Evolutionary conservation across 1,140 invertebrate species (phyloP), one percentile per base, ranked within the genome.

Genomic region (Trachymyrmex septentrionalis): DNA sequence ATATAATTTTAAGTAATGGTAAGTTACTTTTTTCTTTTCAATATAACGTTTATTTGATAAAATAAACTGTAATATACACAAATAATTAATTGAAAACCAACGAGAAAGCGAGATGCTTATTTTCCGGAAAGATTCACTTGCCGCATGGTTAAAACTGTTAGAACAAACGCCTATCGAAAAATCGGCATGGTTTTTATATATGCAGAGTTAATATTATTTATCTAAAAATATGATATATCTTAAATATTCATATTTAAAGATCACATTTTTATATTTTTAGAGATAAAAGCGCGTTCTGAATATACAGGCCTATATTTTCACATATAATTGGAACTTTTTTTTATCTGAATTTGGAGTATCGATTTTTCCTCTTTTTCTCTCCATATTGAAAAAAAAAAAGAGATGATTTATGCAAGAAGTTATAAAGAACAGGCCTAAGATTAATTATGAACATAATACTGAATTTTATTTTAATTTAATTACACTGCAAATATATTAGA

Each of bases 1-100:
- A 16, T 14, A 2, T 9, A 21, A 67, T 67, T 30, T n/a, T 16
- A 0, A 14, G 72, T 27, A 71, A 89, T 89, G 88, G 88, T 88
- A 19, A 76, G 82, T 30, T 6, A 76, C 24, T 21, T 72, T 3
- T 38, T 44, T 72, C 5, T 38, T 44, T 0, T 69, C 34, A 75
- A 76, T 59, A 82, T 82, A 64, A 7, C 4, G 16, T 5, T 57
- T 59, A 44, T 77, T 76, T 1, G 14, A 27, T 71, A 30, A 66
- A 72, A 30, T 34, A 27, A 19, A 27, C 21, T 64, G 2, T 21
- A 19, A 34, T 55, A 48, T 55, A 53, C 12, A 24, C 7, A 5
- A 50, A 66, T 7, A 24, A 86, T 50, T 86, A 1, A 55, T 86
- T 75, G 6, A 12, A 66, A 50, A n/a, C 4, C 0, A 30, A 19